Percentiles rank a stretch among this genome's conserved stretches.
Conservation (phyloP, 2,888 invertebrate species). For the Teinopalpus imperialis region DNA sequence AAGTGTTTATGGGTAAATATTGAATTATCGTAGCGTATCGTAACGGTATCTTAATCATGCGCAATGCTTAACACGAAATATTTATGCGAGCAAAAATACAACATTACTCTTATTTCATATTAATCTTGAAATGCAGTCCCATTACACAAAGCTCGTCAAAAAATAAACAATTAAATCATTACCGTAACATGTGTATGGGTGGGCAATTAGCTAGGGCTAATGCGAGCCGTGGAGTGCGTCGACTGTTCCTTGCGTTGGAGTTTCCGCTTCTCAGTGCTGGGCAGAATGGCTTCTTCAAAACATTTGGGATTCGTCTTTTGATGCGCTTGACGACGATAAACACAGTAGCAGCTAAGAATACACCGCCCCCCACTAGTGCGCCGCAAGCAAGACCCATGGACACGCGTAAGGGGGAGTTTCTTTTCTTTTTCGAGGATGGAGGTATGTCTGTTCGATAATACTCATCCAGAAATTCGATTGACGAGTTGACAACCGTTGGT, state of each 20-base stretch:
- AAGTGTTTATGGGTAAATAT: too few species aligned
- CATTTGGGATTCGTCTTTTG: constrained; percentile 61
- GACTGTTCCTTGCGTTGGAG: constrained; percentile 66
- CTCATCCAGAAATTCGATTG: constrained; percentile 82
- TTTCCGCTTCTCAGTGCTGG: constrained; percentile 59
- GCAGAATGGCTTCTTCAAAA: constrained; percentile 75
- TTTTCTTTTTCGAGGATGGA: constrained; percentile 65
- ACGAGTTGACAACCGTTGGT: constrained; percentile 81
- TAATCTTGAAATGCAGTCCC: too few species aligned
- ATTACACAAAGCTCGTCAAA: too few species aligned
- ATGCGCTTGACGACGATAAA: constrained; percentile 83
- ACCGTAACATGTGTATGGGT: constrained; percentile 73
- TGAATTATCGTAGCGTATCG: too few species aligned
- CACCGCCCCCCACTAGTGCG: constrained; percentile 75
- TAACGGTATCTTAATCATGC: too few species aligned
- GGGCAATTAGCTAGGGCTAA: constrained; percentile 71
- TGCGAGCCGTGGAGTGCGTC: constrained; percentile 67
- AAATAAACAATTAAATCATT: too few species aligned
- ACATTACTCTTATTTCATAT: too few species aligned
- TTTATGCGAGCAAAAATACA: too few species aligned
- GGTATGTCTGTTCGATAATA: constrained; percentile 79
- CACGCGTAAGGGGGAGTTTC: constrained; percentile 74
- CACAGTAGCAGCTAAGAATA: constrained; percentile 83
- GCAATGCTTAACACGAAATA: too few species aligned
- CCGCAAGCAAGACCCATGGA: constrained; percentile 71